Conservation (phyloP, 2,888 invertebrate species). For the Heliconius aoede region DNA sequence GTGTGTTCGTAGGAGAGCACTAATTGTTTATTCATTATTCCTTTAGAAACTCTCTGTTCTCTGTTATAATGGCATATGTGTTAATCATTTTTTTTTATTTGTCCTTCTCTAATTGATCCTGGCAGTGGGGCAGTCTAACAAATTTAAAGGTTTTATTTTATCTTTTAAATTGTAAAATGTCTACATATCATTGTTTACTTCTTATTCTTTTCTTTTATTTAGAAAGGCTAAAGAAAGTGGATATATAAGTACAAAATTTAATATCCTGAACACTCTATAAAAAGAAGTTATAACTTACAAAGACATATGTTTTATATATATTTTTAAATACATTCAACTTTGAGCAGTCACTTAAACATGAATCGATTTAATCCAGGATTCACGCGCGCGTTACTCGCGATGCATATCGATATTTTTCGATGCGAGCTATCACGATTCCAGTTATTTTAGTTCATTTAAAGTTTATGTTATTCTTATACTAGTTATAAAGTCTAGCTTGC, state of each 20-base stretch:
- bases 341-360: background rate
- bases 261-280: background rate
- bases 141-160: no score
- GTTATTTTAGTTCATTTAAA: constrained; percentile 7
- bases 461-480: background rate
- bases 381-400: constrained; percentile 27
- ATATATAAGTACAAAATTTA: no score
- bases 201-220: no score
- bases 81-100: background rate
- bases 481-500: no score
- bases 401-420: constrained; percentile 27
- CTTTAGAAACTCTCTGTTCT: background rate
- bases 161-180: no score
- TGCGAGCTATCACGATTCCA: constrained; percentile 30
- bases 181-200: no score
- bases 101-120: background rate
- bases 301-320: no score
- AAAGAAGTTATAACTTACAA: background rate
- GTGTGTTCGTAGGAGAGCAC: constrained; percentile 14
- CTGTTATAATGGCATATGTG: background rate
- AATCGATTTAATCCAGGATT: constrained; percentile 4
- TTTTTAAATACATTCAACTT: no score
- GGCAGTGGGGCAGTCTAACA: no score
- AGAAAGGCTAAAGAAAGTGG: no score
- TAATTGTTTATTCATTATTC: constrained; percentile 35